Base-by-base conservation (phyloP, 2,113 vertebrate genomes). In the Nannobrachium achirus region DNA sequence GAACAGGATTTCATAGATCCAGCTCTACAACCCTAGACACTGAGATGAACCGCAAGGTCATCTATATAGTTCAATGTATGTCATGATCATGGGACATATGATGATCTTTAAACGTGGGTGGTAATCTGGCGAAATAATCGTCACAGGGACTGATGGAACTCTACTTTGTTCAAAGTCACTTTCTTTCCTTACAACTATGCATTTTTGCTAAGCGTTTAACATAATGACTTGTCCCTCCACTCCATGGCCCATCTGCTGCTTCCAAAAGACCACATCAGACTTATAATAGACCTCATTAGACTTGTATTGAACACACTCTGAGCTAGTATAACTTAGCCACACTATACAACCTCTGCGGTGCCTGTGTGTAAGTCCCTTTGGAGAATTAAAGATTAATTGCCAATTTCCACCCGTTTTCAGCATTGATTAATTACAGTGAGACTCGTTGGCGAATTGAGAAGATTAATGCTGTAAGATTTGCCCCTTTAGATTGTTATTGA, bases 401-500 rank as follows among this genome's bases (percentile, higher is more conserved):
- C 83, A 88, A 83, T 88, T 88, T 83, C 80, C 81, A 82, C 42
- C 75, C 56, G 63, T 86, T 90, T 86, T 88, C 85, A 77, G 77
- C 85, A 87, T 88, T 88, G 91, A 91, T 90, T 88, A 89, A 89
- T 91, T 89, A 87, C 80, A 80, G 64, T 39, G 56, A 69, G 67
- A 78, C 71, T 76, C 76, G 74, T 74, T 74, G 69, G 84, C 79
- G 81, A 79, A 86, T 85, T 67, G 77, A 63, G 80, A 89, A 87
- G 89, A 91, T 91, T 88, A 88, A 92, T 88, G 83, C 76, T 9
- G 42, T 65, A 75, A 81, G 84, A 85, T 86, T 85, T 45, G 42
- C 74, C 82, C 71, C 75, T 82, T 88, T 86, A 84, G 88, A 91
- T 88, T 84, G 82, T 78, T 90, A 92, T 91, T 90, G 90, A 92